Evolutionary conservation across 2,113 vertebrate genomes (phyloP).

Genomic region (Pampusana beccarii): DNA sequence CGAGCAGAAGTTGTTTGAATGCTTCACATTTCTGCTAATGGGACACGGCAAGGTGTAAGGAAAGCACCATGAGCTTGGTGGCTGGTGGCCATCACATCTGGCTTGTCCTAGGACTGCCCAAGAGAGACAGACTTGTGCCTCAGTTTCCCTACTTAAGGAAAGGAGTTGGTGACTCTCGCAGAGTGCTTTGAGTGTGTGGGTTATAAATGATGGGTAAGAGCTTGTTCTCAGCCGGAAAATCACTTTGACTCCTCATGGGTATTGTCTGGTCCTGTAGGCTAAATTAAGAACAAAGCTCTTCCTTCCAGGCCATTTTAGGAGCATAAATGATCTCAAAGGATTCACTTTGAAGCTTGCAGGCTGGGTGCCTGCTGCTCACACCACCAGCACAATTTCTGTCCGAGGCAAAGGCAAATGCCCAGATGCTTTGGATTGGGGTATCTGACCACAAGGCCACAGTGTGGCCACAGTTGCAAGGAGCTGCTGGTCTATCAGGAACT

Average conservation of each 20-base stretch:
- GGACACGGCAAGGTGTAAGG: neutral
- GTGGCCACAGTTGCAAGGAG: neutral
- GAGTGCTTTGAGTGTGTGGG: neutral
- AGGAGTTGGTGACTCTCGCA: neutral
- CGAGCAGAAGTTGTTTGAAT: neutral
- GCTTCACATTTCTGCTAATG: fast-evolving
- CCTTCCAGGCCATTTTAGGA: neutral
- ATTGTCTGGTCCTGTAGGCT: neutral
- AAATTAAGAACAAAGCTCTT: neutral
- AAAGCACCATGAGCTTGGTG: neutral
- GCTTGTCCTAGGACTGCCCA: neutral
- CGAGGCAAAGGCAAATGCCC: neutral
- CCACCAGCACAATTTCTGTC: fast-evolving
- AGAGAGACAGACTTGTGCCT: neutral
- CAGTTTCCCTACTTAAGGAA: neutral
- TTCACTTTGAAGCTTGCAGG: neutral
- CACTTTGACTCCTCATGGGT: neutral
- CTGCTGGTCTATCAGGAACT: neutral
- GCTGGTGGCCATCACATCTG: fast-evolving
- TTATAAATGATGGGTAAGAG: neutral
- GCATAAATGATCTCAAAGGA: neutral
- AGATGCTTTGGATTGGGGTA: neutral
- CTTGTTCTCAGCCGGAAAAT: neutral
- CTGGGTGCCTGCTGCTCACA: neutral
- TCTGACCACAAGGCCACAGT: neutral